phyloP scores from a whole-genome alignment of 2,113 vertebrate species.

The Paradoxurus hermaphroditus region DNA sequence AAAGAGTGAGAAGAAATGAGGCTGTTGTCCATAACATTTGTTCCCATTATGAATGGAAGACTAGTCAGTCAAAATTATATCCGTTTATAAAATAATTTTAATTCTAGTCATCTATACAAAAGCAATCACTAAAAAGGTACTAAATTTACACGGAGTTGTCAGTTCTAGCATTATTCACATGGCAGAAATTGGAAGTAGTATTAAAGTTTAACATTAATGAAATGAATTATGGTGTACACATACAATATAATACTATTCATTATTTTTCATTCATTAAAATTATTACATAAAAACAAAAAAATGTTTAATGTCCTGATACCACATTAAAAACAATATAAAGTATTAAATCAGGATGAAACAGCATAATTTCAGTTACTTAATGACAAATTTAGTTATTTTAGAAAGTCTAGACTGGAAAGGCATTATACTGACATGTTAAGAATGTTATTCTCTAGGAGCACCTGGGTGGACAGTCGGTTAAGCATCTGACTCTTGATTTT shows the following conservation, averaged over 20 bases:
- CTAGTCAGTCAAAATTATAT: background rate
- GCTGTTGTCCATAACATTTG: background rate
- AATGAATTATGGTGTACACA: background rate
- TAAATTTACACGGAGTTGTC: background rate
- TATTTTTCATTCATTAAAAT: background rate
- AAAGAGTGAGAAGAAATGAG: background rate
- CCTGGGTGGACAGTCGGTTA: too few relatives aligned
- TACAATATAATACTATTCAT: background rate
- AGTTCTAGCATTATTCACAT: background rate
- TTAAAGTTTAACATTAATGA: background rate
- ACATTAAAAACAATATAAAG: background rate
- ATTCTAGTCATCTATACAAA: background rate
- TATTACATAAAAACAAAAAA: background rate
- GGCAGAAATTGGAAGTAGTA: background rate
- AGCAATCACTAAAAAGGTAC: background rate
- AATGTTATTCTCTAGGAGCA: background rate
- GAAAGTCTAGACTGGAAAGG: background rate
- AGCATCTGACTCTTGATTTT: too few relatives aligned
- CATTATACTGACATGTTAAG: background rate
- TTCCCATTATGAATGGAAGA: background rate
- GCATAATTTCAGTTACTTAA: background rate
- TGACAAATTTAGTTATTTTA: background rate
- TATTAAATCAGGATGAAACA: background rate
- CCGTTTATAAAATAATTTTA: background rate
- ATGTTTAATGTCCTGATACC: background rate